phyloP scores from a whole-genome alignment of 2,888 invertebrate species.

The Galeopsomyia nigrocyanea region DNA sequence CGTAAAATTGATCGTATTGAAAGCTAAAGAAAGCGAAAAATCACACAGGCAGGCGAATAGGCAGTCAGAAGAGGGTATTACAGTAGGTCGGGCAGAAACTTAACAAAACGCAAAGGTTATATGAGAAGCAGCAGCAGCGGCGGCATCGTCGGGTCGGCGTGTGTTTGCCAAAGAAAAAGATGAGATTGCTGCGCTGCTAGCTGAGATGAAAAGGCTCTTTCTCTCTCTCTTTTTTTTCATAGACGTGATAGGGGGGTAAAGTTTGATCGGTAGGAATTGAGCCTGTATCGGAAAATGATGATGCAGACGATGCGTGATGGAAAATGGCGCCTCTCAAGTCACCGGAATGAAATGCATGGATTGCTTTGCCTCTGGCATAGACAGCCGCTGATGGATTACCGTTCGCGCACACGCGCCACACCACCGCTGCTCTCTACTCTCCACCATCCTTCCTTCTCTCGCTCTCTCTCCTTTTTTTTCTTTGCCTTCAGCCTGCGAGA shows the following conservation, averaged over 20 bases:
- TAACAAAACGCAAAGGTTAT: slow-evolving; percentile 15
- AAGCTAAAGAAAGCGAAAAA: too few relatives aligned
- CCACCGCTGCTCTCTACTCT: too few relatives aligned
- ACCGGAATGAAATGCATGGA: slow-evolving; percentile 67
- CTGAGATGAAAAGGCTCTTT: slow-evolving; percentile 15
- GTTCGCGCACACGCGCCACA: slow-evolving; percentile 18
- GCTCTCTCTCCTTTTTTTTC: too few relatives aligned
- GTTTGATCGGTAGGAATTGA: slow-evolving; percentile 35
- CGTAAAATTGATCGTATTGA: too few relatives aligned
- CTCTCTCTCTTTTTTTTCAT: too few relatives aligned
- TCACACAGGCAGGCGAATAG: too few relatives aligned
- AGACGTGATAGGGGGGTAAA: neutral
- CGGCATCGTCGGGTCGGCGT: neutral
- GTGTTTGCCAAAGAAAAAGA: slow-evolving; percentile 14
- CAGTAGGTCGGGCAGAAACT: neutral
- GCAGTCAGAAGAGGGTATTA: too few relatives aligned
- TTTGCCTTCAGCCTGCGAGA: neutral
- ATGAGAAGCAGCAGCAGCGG: neutral
- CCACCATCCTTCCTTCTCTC: too few relatives aligned
- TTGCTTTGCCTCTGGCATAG: slow-evolving; percentile 67
- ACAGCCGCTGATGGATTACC: slow-evolving; percentile 67
- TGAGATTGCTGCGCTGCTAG: slow-evolving; percentile 8
- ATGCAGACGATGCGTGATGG: slow-evolving; percentile 61
- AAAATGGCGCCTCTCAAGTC: slow-evolving; percentile 65
- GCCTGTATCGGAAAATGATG: slow-evolving; percentile 62